Base-by-base conservation (phyloP, 1,140 invertebrate species). In the Zaprionus vittiger region DNA sequence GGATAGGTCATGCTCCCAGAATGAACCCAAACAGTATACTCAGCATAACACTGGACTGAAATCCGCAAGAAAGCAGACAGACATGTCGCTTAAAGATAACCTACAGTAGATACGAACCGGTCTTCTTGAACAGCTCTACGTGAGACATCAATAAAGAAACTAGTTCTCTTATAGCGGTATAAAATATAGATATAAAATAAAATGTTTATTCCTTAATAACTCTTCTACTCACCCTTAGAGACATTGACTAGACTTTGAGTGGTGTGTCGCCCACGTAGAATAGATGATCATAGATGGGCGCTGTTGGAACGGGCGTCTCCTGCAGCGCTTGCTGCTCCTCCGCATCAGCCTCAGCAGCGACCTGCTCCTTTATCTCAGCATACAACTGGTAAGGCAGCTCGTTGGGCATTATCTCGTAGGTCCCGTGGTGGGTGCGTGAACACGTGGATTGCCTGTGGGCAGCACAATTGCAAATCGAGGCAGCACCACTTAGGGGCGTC, bases 391-490 rank as follows among this genome's bases (percentile, higher is more conserved):
- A 83, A 1, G 91, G 87, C 55, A 79, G 44, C 37, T 91, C 83
- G 3, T 65, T 47, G 37, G 91, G 81, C 65, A 87, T 62, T 0
- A 76, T 38, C 28, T 91, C 91, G n/a, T 92, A 92, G 24, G 91
- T 92, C 52, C 91, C 86, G 24, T 92, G 91, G 28, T 91, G 79
- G 0, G 59, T 66, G 59, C 81, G 77, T 0, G 77, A 69, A 47
- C 91, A 92, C 6, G 63, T 75, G 4, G 73, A 80, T 14, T 84
- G 77, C 4, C 82, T 68, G 11, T 77, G 62, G 0, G 71, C 76
- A 3, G 80, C 61, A 17, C 91, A 91, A 60, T 92, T 92, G 60
- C 91, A 92, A 3, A 90, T 83, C 22, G 91, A 91, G 15, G 73
- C 61, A 3, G 74, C 70, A 17, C 82, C 87, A 31, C 77, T 91